These are phyloP conservation scores for Noturus placidus DNA, from an alignment of 2,113 vertebrate genomes.

Conservation along the genomic window DNA sequence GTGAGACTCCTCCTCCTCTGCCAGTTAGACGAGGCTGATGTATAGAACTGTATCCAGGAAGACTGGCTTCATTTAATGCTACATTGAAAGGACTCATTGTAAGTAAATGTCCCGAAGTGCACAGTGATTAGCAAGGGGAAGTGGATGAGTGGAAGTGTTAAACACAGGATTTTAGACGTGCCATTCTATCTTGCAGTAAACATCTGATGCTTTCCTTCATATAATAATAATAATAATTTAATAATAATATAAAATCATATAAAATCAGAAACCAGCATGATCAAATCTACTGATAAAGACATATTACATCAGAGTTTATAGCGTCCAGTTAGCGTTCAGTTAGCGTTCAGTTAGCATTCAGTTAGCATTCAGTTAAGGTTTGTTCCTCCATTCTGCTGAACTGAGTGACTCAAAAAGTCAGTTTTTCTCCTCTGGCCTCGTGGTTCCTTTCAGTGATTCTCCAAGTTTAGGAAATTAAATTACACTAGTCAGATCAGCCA, in stretches of 20 bases:
- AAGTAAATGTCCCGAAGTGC: background rate
- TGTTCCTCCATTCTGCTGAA: background rate
- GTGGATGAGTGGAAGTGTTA: background rate
- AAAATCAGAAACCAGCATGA: background rate
- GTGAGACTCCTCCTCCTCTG: no score
- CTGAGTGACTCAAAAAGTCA: background rate
- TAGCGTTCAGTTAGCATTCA: background rate
- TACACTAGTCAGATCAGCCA: background rate
- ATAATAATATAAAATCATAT: no score
- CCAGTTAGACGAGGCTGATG: no score
- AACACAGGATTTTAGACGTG: background rate
- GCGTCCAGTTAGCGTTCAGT: no score
- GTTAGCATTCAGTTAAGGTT: background rate
- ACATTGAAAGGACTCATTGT: background rate
- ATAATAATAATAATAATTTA: no score
- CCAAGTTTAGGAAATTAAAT: constrained; percentile 2
- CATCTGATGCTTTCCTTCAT: background rate
- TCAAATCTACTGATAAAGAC: background rate
- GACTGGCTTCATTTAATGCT: background rate
- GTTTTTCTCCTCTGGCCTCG: background rate
- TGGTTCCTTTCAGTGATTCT: background rate
- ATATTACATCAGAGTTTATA: background rate
- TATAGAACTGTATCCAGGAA: no score
- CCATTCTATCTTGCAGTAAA: background rate
- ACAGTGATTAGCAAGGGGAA: background rate